Evolutionary conservation across 1,140 invertebrate genomes (phyloP).

Genomic region (Sinonovacula constricta): DNA sequence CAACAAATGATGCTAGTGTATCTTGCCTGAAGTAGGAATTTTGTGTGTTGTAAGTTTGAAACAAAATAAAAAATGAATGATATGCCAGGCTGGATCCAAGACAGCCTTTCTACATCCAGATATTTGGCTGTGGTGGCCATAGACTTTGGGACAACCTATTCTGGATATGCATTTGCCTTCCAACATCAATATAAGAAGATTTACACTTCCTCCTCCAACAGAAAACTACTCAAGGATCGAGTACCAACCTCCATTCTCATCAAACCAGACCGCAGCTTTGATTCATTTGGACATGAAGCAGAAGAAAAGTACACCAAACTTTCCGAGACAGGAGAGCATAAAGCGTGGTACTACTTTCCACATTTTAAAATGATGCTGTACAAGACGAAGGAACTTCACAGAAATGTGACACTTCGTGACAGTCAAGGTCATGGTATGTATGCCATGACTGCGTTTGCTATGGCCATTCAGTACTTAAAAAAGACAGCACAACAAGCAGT

Average conservation of each 20-base stretch:
- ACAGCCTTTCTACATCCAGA: background rate
- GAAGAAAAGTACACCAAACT: slow-evolving; percentile 11
- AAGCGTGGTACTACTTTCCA: slow-evolving; percentile 21
- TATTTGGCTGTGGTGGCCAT: slow-evolving; percentile 30
- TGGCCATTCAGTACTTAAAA: slow-evolving; percentile 14
- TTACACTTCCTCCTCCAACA: background rate
- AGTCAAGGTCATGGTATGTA: background rate
- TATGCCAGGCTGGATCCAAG: background rate
- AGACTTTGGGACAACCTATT: slow-evolving; percentile 45
- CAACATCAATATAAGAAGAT: slow-evolving; percentile 7
- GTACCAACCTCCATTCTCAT: slow-evolving; percentile 26
- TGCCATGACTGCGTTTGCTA: slow-evolving; percentile 3
- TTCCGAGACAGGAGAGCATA: background rate
- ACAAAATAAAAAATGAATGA: too few relatives aligned
- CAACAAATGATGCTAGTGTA: too few relatives aligned
- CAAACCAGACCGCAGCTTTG: slow-evolving; percentile 6
- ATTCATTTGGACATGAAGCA: slow-evolving; percentile 33
- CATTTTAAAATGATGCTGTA: slow-evolving; percentile 37
- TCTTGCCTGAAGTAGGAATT: too few relatives aligned
- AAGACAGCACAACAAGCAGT: background rate
- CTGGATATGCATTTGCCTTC: slow-evolving; percentile 41
- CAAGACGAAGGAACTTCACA: background rate
- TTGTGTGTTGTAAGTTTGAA: too few relatives aligned
- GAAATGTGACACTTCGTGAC: background rate
- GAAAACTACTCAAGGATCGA: background rate